Evolutionary conservation across 2,113 vertebrate species (phyloP), one percentile per base, ranked within the genome.

Genomic region (Corythornis vintsioides): DNA sequence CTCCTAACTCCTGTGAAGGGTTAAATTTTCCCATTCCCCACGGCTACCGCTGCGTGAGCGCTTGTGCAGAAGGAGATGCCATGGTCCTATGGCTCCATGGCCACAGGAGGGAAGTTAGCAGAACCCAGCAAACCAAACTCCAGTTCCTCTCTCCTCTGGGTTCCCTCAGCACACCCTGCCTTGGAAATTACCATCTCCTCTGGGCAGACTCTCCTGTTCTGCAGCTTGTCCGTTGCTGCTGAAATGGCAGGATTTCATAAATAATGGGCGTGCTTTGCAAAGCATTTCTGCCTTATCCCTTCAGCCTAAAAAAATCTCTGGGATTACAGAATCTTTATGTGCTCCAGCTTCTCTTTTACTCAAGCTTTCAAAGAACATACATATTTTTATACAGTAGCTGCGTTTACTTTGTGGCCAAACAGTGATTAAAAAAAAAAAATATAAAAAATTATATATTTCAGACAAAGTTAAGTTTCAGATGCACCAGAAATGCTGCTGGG

Each of bases 41-140:
- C 71, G 52, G 93, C 94, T 87, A 12, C 13, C 4, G 56, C 94
- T 82, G 21, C 5, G 38, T 3, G 24, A 48, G 50, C 1, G 42
- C 6, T 4, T 65, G 91, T 93, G 92, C 94, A 93, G 96, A 96
- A 95, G 95, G 95, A 96, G 72, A 86, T 92, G 95, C 94, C 87
- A 93, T 94, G 92, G 67, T 93, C 28, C 94, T 94, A 85, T 96
- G 83, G 92, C 94, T 96, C 59, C 26, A 48, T 1, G 89, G 92
- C 96, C 96, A 95, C 94, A 60, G 66, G 95, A 96, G 94, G 72
- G 89, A 92, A 91, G 91, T 94, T 94, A 83, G 45, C 74, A 79
- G 84, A 60, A 80, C 6, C 24, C 40, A 95, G 84, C 92, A 92
- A 90, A 87, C 22, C 89, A 48, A 87, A 87, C 13, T 73, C 15